Conservation (phyloP, 92 coral and sea anemone species). For the Palythoa grandis region DNA sequence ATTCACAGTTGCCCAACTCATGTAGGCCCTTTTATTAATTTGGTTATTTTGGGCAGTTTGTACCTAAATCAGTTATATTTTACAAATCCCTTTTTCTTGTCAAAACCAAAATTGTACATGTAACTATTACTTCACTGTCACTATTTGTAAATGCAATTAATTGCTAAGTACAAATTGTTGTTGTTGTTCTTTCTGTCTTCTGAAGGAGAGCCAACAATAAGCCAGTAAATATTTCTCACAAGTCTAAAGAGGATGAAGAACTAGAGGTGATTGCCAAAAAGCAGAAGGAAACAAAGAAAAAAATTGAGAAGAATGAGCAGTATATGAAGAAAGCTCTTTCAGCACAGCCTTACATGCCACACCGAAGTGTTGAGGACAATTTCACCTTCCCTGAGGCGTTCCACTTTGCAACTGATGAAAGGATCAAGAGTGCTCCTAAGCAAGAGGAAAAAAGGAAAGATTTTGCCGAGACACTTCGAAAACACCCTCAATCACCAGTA, state of each 20-base stretch:
- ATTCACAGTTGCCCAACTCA: too few relatives aligned
- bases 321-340: slow-evolving; percentile 93
- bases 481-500: slow-evolving; percentile 96
- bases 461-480: slow-evolving; percentile 80
- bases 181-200: neutral
- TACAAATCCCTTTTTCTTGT: too few relatives aligned
- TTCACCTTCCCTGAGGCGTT: slow-evolving; percentile 86
- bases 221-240: slow-evolving; percentile 51
- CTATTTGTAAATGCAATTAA: too few relatives aligned
- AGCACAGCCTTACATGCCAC: slow-evolving; percentile 75
- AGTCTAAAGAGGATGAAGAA: slow-evolving; percentile 79
- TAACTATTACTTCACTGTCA: too few relatives aligned
- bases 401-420: slow-evolving; percentile 91
- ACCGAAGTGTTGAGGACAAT: slow-evolving; percentile 73
- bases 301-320: slow-evolving; percentile 74
- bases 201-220: slow-evolving; percentile 60
- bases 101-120: too few relatives aligned
- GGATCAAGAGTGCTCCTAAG: slow-evolving; percentile 60
- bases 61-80: too few relatives aligned
- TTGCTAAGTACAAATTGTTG: too few relatives aligned
- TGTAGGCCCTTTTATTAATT: too few relatives aligned
- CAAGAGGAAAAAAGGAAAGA: slow-evolving; percentile 65
- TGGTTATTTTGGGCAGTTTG: too few relatives aligned
- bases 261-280: slow-evolving; percentile 81
- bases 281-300: slow-evolving; percentile 69